Evolutionary conservation across 2,113 vertebrate genomes (phyloP), one percentile per base, ranked within the genome.

Genomic region (Amia ocellicauda): DNA sequence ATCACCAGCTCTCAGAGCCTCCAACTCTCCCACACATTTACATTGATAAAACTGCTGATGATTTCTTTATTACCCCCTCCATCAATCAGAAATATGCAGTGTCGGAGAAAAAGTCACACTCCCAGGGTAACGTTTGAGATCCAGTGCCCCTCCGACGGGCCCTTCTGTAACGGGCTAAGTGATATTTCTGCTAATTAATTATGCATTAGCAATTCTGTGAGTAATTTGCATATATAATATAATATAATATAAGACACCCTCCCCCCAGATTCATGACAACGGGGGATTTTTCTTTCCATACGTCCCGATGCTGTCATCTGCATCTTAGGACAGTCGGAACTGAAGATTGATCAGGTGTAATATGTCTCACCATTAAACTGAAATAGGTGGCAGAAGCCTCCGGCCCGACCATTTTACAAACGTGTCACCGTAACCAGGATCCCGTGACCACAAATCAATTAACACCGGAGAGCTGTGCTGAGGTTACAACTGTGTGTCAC

Each of bases 21-120:
- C 61, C 64, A 80, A 70, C 68, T 82, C 51, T 60, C 79, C 68
- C 58, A 43, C 24, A 63, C 28, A 72, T 69, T 11, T 72, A 69
- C 66, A 66, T 64, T 71, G 80, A 85, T 87, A 89, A 73, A 81
- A 81, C 79, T 80, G 75, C 64, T 67, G 62, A 71, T 62, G 72
- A 80, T 73, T 72, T 24, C 86, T 85, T 85, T 81, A 85, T 68
- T 78, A 77, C 71, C 62, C 17, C 4, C 45, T 80, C 57, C 66
- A 68, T 57, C 74, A 72, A 80, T 76, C 78, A 83, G 52, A 62
- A 83, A 56, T 28, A 47, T 20, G 42, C 26, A 1, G 4, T 16
- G 22, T 16, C 42, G 53, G 10, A 45, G 62, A 71, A 72, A 17
- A 77, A 59, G 29, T 66, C 70, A 60, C 52, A 54, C 53, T 73